These are phyloP conservation scores for Pelosia muscerda DNA, from an alignment of 2,888 invertebrate species.

Conservation along the genomic window DNA sequence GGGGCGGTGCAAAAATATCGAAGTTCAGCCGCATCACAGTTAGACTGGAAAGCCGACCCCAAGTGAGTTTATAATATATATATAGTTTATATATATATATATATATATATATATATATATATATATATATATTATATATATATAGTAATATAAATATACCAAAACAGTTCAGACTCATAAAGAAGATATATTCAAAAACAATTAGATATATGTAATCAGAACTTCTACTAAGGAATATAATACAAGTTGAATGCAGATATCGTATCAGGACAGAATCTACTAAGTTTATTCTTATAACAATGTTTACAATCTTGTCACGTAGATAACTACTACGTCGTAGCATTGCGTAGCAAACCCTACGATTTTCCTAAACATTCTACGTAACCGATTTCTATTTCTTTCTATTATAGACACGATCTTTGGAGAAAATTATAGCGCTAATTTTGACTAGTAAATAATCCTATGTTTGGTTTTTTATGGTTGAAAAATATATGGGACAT, in stretches of 20 bases:
- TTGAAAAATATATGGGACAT: not conserved
- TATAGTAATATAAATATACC: too few relatives aligned
- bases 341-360: constrained; percentile 9
- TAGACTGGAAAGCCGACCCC: too few relatives aligned
- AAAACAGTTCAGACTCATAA: too few relatives aligned
- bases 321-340: constrained; percentile 17
- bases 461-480: not conserved
- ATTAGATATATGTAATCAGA: constrained; percentile 13
- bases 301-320: constrained; percentile 17
- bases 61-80: too few relatives aligned
- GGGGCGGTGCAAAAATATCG: too few relatives aligned
- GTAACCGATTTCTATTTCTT: constrained; percentile 3
- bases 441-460: not conserved
- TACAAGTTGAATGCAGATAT: constrained; percentile 15
- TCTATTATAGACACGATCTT: not conserved
- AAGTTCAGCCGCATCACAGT: too few relatives aligned
- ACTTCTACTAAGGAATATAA: not conserved
- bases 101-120: too few relatives aligned
- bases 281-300: not conserved
- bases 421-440: not conserved
- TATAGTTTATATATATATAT: too few relatives aligned
- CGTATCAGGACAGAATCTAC: constrained; percentile 9
- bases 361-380: constrained; percentile 5
- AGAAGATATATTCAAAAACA: too few relatives aligned
- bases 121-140: too few relatives aligned